Evolutionary conservation across 2,113 vertebrate genomes (phyloP).

Genomic region (Gambusia affinis): DNA sequence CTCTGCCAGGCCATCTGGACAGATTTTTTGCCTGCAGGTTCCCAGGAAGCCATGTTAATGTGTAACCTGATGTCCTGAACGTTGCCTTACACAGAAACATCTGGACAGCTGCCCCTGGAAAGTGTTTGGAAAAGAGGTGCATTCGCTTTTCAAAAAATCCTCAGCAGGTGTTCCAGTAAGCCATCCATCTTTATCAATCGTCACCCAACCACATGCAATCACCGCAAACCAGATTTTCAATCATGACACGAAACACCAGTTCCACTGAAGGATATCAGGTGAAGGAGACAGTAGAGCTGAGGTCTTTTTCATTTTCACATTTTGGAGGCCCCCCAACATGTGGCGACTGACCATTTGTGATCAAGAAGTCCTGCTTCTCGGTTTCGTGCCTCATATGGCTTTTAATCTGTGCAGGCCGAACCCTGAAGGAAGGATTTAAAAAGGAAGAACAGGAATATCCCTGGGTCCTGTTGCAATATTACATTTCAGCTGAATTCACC

Average conservation of each 20-base stretch:
- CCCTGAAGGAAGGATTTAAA: not conserved
- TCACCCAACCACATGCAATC: not conserved
- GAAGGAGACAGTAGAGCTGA: not conserved
- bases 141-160: not conserved
- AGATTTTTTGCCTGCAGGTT: conserved; percentile 8
- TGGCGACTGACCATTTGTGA: not conserved
- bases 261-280: no score
- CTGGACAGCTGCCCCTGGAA: not conserved
- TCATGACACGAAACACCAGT: not conserved
- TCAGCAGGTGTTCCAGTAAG: not conserved
- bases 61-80: not conserved
- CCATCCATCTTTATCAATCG: not conserved
- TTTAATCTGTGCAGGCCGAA: not conserved
- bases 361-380: not conserved
- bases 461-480: not conserved
- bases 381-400: not conserved
- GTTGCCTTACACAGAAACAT: not conserved
- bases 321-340: not conserved
- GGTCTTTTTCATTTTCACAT: not conserved
- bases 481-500: no score
- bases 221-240: no score
- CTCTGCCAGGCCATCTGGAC: conserved; percentile 9
- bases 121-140: not conserved
- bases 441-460: not conserved
- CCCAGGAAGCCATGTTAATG: conserved; percentile 1